A percentile compares a stretch with the other conserved stretches of the same genome.
These are phyloP conservation scores for Chaetodon trifasciatus DNA, from an alignment of 2,797 vertebrate genomes.

Conservation along the genomic window DNA sequence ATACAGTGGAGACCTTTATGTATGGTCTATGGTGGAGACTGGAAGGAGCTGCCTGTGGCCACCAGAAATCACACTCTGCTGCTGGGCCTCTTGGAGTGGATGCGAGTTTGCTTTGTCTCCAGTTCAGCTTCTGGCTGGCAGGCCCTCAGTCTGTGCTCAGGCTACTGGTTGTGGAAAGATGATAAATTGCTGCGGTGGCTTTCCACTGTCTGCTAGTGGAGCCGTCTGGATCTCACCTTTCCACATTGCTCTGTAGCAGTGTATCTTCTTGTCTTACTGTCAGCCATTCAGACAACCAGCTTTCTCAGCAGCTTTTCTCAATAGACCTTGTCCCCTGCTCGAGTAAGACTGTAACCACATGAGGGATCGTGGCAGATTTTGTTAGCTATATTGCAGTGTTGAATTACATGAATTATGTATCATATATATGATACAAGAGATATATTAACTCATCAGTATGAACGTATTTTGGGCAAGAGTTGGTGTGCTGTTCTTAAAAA, in stretches of 20 bases:
- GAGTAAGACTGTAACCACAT: constrained; percentile 5
- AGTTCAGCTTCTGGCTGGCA: constrained; percentile 47
- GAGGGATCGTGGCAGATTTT: not conserved
- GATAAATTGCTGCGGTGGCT: constrained; percentile 71
- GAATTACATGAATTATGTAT: constrained; percentile 1
- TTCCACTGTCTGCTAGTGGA: constrained; percentile 55
- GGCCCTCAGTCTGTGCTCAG: constrained; percentile 33
- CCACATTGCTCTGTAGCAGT: constrained; percentile 46
- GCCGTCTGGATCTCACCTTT: constrained; percentile 65
- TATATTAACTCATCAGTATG: not conserved
- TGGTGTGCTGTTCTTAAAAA: constrained; percentile 1
- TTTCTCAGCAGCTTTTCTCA: constrained; percentile 63
- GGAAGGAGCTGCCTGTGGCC: constrained; percentile 60
- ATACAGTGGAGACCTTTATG: constrained; percentile 36
- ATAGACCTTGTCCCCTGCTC: constrained; percentile 36
- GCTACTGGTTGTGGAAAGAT: constrained; percentile 67
- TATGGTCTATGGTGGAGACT: constrained; percentile 48
- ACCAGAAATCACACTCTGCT: constrained; percentile 59
- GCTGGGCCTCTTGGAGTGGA: constrained; percentile 39
- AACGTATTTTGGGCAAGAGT: constrained; percentile 2
- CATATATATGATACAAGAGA: not conserved
- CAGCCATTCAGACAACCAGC: constrained; percentile 48
- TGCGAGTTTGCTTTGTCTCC: constrained; percentile 64
- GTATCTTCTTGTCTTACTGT: constrained; percentile 63
- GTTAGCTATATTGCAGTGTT: not conserved